Conservation (phyloP, 2,797 vertebrate genomes). For the Enteromius thamalakanensis region DNA sequence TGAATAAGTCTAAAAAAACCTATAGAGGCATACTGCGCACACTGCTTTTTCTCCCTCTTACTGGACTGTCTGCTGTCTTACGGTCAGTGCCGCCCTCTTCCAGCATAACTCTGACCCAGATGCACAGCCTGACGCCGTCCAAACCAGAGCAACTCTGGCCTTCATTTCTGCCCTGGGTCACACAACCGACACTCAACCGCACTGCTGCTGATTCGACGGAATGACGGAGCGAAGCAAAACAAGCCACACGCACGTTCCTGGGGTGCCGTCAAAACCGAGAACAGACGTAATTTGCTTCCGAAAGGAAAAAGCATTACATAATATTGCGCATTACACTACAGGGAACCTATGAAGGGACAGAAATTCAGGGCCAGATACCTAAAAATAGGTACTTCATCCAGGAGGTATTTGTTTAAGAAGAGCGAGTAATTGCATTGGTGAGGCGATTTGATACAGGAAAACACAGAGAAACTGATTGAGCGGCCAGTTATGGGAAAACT, state of each 20-base stretch:
- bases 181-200: constrained; percentile 18
- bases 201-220: constrained; percentile 38
- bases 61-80: constrained; percentile 35
- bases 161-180: constrained; percentile 27
- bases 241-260: constrained; percentile 39
- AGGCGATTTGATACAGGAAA: constrained; percentile 7
- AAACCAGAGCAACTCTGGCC: constrained; percentile 51
- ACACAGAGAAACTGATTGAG: constrained; percentile 19
- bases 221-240: constrained; percentile 30
- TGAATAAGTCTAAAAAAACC: constrained; percentile 1
- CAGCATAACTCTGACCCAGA: constrained; percentile 56
- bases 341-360: not conserved
- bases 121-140: constrained; percentile 43
- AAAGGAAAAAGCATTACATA: constrained; percentile 35
- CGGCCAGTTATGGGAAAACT: constrained; percentile 51
- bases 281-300: not conserved
- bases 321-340: not conserved
- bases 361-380: not conserved
- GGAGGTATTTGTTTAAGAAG: not conserved
- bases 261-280: constrained; percentile 31
- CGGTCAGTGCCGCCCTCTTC: constrained; percentile 55
- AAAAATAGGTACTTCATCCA: constrained; percentile 15
- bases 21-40: not conserved
- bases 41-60: constrained; percentile 24
- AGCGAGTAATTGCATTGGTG: not conserved